Evolutionary conservation across 2,113 vertebrate genomes (phyloP).

Genomic region (Falcunculus frontatus): DNA sequence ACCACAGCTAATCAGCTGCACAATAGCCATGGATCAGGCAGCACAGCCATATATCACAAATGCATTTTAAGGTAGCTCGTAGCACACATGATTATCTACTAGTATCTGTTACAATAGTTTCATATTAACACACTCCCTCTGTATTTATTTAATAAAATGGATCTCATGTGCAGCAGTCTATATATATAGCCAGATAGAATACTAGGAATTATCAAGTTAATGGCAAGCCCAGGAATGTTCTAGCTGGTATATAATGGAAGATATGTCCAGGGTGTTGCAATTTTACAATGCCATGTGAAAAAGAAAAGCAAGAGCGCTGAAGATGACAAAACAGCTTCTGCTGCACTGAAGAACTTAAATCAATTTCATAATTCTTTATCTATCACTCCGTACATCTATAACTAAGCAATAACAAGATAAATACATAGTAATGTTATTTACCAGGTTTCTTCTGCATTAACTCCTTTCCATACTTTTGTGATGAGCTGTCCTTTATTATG

Average conservation of each 20-base stretch:
- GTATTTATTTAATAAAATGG: neutral
- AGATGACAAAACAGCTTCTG: neutral
- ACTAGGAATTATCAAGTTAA: neutral
- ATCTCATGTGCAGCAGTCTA: neutral
- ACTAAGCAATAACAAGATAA: conserved; percentile 12
- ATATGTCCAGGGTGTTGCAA: neutral
- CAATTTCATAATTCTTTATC: neutral
- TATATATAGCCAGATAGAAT: neutral
- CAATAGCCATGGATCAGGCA: neutral
- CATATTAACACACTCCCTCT: neutral
- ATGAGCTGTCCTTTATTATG: neutral
- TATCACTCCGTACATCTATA: neutral
- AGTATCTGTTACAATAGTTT: neutral
- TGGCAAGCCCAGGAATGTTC: neutral
- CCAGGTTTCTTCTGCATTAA: neutral
- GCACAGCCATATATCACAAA: neutral
- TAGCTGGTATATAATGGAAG: neutral
- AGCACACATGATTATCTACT: neutral
- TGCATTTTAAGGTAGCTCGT: neutral
- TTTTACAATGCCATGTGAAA: neutral
- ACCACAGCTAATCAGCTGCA: conserved; percentile 36
- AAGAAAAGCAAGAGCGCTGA: neutral
- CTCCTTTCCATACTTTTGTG: neutral
- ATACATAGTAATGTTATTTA: neutral
- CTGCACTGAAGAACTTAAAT: neutral